Evolutionary conservation across 2,113 vertebrate genomes (phyloP).

Genomic region (Nanorana parkeri): DNA sequence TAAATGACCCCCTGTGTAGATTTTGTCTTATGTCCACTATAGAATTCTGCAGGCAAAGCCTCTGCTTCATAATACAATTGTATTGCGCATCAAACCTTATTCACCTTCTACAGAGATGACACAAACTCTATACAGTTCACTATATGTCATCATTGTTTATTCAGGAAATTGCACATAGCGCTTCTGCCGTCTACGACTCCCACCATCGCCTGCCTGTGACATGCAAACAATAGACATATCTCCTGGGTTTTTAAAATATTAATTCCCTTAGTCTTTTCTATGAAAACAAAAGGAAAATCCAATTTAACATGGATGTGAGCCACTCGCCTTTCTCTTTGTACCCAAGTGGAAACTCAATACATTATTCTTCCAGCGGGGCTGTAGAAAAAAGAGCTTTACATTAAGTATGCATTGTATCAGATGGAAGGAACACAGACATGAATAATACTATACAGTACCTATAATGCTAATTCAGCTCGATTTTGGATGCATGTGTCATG

Average conservation of each 20-base stretch:
- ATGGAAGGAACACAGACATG: conserved; percentile 6
- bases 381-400: conserved; percentile 4
- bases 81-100: conserved; percentile 49
- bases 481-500: background rate
- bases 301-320: conserved; percentile 38
- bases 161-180: conserved; percentile 50
- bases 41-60: conserved; percentile 26
- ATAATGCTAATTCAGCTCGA: conserved; percentile 12
- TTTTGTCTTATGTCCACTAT: conserved; percentile 2
- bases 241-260: conserved; percentile 56
- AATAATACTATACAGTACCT: background rate
- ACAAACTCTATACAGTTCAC: conserved; percentile 40
- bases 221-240: conserved; percentile 48
- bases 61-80: conserved; percentile 43
- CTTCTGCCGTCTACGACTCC: conserved; percentile 8
- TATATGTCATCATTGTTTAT: conserved; percentile 52
- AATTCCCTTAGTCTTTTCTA: conserved; percentile 53
- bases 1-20: background rate
- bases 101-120: conserved; percentile 48
- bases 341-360: conserved; percentile 34
- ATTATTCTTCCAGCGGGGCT: conserved; percentile 30
- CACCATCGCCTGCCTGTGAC: conserved; percentile 33
- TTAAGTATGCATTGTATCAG: conserved; percentile 21
- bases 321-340: conserved; percentile 28
- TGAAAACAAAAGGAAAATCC: conserved; percentile 32